Evolutionary conservation across 2,797 vertebrate species (phyloP).

Genomic region (Myiotriccus ornatus): DNA sequence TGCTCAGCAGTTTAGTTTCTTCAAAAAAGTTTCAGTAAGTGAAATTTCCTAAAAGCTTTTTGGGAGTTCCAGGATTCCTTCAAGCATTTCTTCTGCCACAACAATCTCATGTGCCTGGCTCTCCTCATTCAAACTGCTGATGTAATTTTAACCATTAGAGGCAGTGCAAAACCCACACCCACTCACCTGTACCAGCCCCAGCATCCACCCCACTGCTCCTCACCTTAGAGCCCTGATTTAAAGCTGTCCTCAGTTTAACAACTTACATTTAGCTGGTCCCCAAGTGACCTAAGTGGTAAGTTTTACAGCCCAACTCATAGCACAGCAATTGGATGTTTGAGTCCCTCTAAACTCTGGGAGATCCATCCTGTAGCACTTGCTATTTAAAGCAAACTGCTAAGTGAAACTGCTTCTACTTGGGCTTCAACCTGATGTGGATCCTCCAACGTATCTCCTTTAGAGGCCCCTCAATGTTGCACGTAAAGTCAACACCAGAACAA

Average conservation of each 20-base stretch:
- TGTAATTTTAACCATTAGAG: neutral
- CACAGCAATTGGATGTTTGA: neutral
- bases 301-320: neutral
- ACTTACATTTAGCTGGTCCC: neutral
- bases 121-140: neutral
- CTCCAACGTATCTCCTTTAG: rapidly evolving
- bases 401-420: neutral
- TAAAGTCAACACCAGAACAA: neutral
- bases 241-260: neutral
- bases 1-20: neutral
- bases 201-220: neutral
- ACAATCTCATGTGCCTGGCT: neutral
- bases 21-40: neutral
- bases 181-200: neutral
- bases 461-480: neutral
- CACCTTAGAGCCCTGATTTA: neutral
- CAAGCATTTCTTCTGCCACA: neutral
- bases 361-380: neutral
- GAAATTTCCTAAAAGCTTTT: neutral
- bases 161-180: neutral
- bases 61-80: neutral
- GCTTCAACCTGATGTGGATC: rapidly evolving
- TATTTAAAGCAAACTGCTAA: neutral
- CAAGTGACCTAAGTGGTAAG: neutral
- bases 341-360: neutral